These are phyloP conservation scores for Hemichromis elongatus DNA, from an alignment of 2,113 vertebrate species.

Conservation along the genomic window DNA sequence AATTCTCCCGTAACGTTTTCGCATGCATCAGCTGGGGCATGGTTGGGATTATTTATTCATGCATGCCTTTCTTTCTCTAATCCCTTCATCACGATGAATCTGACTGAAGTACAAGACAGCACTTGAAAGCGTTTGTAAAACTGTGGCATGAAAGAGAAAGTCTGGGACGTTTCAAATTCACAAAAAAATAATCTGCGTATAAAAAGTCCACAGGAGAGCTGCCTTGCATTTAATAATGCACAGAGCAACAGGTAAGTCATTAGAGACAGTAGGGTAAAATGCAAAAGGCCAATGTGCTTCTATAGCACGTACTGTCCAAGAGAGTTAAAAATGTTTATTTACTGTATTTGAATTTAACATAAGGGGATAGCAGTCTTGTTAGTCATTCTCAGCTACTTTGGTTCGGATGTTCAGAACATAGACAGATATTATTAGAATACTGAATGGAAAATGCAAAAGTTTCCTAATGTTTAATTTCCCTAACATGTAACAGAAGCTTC, in stretches of 20 bases:
- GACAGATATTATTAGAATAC: not conserved
- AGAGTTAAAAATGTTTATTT: not conserved
- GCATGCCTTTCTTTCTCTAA: not conserved
- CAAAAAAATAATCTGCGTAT: not conserved
- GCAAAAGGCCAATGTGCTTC: not conserved
- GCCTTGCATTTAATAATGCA: not conserved
- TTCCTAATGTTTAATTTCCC: not conserved
- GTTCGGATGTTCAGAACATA: not conserved
- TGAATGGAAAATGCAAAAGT: not conserved
- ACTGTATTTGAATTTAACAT: not conserved
- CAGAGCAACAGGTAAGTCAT: not conserved
- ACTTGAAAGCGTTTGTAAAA: not conserved
- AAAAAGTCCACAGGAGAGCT: not conserved
- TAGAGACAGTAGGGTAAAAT: not conserved
- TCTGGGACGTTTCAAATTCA: not conserved
- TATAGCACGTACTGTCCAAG: not conserved
- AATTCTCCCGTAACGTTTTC: not conserved
- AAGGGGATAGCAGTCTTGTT: not conserved
- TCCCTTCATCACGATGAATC: not conserved
- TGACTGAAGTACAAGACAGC: not conserved
- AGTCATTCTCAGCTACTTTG: not conserved
- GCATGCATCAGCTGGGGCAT: not conserved
- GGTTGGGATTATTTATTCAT: slow-evolving; percentile 14
- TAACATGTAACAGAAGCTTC: not conserved
- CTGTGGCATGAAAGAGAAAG: not conserved